Evolutionary conservation across 2,888 invertebrate species (phyloP).

Genomic region (Cephus runcator): DNA sequence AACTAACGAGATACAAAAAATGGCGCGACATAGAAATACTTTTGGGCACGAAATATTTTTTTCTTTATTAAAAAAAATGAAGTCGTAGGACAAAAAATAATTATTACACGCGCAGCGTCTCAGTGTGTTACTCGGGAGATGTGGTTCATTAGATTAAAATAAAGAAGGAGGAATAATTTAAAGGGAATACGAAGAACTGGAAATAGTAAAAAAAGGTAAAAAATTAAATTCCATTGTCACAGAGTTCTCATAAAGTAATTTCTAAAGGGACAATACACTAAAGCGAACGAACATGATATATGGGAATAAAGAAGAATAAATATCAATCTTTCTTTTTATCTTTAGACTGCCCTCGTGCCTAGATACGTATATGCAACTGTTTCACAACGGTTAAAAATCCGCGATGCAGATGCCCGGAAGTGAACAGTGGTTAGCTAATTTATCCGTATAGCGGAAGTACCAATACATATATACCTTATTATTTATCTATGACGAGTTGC

Average conservation of each 20-base stretch:
- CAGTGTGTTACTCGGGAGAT: too few species aligned
- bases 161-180: neutral
- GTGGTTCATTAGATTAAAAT: neutral
- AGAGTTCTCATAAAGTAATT: neutral
- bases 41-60: too few species aligned
- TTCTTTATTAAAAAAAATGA: too few species aligned
- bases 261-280: neutral
- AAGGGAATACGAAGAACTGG: too few species aligned
- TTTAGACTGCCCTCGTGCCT: neutral
- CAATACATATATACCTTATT: slow-evolving; percentile 24
- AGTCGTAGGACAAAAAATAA: too few species aligned
- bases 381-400: slow-evolving; percentile 17
- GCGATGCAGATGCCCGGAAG: slow-evolving; percentile 20
- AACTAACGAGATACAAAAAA: neutral
- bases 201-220: neutral
- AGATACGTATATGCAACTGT: neutral
- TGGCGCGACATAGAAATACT: neutral
- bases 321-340: neutral
- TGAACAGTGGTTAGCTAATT: slow-evolving; percentile 22
- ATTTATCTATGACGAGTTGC: slow-evolving; percentile 41
- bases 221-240: neutral
- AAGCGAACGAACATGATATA: neutral
- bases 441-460: slow-evolving; percentile 25
- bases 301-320: neutral
- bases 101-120: too few species aligned